Evolutionary conservation across 64 coral and sea anemone genomes (phyloP), one percentile per base, ranked within the genome.

Genomic region (Cladopsammia gracilis): DNA sequence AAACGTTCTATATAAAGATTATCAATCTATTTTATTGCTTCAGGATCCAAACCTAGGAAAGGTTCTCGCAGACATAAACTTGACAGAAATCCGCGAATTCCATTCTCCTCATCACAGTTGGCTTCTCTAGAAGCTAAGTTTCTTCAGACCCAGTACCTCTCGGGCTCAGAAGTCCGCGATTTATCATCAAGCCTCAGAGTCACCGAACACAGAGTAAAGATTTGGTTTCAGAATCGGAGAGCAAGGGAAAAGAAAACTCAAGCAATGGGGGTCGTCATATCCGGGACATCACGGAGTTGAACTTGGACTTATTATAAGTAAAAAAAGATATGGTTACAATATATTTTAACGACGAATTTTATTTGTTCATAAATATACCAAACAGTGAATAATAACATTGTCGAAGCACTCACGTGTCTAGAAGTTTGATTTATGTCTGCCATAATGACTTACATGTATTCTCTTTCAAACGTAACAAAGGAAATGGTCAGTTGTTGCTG

Each of bases 211-310:
- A 76, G 96, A 25, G 96, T 97, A 12, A 97, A 97, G 92, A 97
- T 97, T 51, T 97, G 96, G 96, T 97, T 97, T 87, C 96, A 97
- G 77, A 97, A 97, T 47, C 81, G 96, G 73, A 73, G 96, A 78
- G 96, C 96, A 11, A 73, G 96, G 25, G 96, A 97, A 79, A 97
- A 97, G 60, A 94, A 93, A 57, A 93, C 82, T 7, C 60, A 77
- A 49, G 82, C 72, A 45, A 48, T 25, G 43, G 10, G 26, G 11
- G 43, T 64, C 16, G 61, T 65, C 19, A 67, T 11, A 12, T 50
- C 62, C 20, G 42, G 20, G 44, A 6, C 60, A 68, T 47, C 80
- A 14, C 62, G 45, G 16, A 24, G 26, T 24, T 25, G 22, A 67
- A 50, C 20, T 11, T 12, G 7, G 20, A 18, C 24, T 16, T 15